phyloP scores from a whole-genome alignment of 1,140 invertebrate species.

The Dufourea novaeangliae region DNA sequence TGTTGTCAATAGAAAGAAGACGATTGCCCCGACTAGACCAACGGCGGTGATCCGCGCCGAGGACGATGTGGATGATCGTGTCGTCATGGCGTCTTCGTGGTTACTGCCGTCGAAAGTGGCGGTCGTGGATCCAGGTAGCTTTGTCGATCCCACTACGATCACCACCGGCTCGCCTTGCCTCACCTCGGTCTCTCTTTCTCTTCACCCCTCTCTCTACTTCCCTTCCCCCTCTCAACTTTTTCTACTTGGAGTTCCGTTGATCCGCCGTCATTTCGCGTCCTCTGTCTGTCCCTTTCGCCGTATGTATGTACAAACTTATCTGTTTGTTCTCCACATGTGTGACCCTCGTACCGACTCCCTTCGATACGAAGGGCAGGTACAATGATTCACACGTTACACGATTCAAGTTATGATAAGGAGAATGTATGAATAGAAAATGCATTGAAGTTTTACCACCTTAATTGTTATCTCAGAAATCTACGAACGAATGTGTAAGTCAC shows the following conservation, averaged over 20 bases:
- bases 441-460: constrained; percentile 15
- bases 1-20: constrained; percentile 71
- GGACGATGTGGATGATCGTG: constrained; percentile 76
- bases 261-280: constrained; percentile 6
- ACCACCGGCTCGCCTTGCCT: constrained; percentile 67
- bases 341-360: no score
- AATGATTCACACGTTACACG: no score
- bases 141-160: constrained; percentile 77
- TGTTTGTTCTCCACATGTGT: no score
- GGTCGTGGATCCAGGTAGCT: constrained; percentile 74
- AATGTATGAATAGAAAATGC: no score
- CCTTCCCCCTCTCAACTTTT: constrained; percentile 1
- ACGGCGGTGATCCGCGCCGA: constrained; percentile 64
- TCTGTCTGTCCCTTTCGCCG: constrained; percentile 28
- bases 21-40: constrained; percentile 71
- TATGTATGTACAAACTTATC: no score
- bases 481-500: no score
- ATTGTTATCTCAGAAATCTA: no score
- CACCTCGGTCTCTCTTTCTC: constrained; percentile 60
- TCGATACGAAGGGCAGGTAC: no score
- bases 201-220: constrained; percentile 12
- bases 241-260: constrained; percentile 29
- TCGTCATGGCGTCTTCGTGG: constrained; percentile 79
- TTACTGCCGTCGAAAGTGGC: constrained; percentile 78
- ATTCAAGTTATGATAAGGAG: no score